Percentiles rank a stretch among this genome's conserved stretches.
These are phyloP conservation scores for Phalacrocorax aristotelis DNA, from an alignment of 2,113 vertebrate species.

Conservation along the genomic window DNA sequence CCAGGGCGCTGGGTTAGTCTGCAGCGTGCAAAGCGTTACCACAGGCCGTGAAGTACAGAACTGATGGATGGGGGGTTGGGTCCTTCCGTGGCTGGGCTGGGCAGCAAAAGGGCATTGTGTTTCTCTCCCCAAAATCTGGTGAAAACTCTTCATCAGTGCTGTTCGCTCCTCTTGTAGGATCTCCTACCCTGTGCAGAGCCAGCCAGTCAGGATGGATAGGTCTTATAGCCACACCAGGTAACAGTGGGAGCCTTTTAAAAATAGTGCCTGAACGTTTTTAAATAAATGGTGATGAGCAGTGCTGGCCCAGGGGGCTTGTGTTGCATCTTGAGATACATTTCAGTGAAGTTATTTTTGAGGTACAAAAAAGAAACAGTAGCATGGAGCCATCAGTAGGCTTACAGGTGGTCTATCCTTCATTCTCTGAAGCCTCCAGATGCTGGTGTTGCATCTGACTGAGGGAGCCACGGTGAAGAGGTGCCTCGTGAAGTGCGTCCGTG, in stretches of 20 bases:
- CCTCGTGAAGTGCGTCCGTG: not conserved
- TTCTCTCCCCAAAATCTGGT: not conserved
- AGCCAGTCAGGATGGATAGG: not conserved
- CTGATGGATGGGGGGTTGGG: not conserved
- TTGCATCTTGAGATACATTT: not conserved
- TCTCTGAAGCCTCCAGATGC: not conserved
- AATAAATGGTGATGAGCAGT: not conserved
- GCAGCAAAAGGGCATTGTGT: not conserved
- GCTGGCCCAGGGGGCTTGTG: not conserved
- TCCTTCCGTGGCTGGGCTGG: not conserved
- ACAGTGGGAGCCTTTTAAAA: not conserved
- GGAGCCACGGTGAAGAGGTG: too few relatives aligned
- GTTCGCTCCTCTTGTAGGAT: not conserved
- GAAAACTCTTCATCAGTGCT: not conserved
- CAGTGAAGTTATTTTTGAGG: not conserved
- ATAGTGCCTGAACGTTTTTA: not conserved
- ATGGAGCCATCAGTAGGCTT: not conserved
- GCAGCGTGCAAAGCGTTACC: not conserved
- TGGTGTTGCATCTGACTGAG: not conserved
- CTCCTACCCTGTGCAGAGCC: not conserved
- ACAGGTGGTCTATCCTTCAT: not conserved
- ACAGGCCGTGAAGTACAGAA: not conserved
- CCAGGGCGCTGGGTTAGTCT: not conserved
- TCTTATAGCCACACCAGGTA: not conserved
- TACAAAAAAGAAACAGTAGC: not conserved